Evolutionary conservation across 1,140 invertebrate species (phyloP).

Genomic region (Trichonephila clavipes): DNA sequence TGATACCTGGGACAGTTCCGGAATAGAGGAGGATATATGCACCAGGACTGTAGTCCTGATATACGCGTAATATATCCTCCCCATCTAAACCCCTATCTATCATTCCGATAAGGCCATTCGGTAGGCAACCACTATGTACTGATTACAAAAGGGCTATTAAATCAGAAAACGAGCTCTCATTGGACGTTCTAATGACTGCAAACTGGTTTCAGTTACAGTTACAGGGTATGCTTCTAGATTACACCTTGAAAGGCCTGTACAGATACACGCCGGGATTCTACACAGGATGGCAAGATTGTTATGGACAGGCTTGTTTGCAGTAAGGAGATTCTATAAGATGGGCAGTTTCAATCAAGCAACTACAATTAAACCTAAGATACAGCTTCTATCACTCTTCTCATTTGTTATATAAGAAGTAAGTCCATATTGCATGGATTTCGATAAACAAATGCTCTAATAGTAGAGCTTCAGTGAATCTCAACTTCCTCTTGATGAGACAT

Average conservation of each 20-base stretch:
- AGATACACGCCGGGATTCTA: not conserved
- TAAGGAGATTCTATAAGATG: not conserved
- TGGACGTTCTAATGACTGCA: conserved; percentile 14
- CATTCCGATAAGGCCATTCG: conserved; percentile 24
- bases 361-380: too few species aligned
- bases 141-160: conserved; percentile 13
- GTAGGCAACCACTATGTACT: not conserved
- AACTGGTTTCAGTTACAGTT: conserved; percentile 15
- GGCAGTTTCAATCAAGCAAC: too few species aligned
- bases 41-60: too few species aligned
- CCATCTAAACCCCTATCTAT: conserved; percentile 16
- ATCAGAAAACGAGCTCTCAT: conserved; percentile 7
- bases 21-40: not conserved
- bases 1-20: not conserved
- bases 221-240: not conserved
- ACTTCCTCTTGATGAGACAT: too few species aligned
- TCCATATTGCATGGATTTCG: too few species aligned
- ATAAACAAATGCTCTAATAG: too few species aligned
- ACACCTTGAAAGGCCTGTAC: not conserved
- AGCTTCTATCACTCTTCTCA: too few species aligned
- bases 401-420: too few species aligned
- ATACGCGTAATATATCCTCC: not conserved
- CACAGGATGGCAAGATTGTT: not conserved
- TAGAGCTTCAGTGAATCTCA: too few species aligned
- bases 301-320: not conserved